Evolutionary conservation across 2,113 vertebrate species (phyloP).

Genomic region (Andinoacara biseriatus): DNA sequence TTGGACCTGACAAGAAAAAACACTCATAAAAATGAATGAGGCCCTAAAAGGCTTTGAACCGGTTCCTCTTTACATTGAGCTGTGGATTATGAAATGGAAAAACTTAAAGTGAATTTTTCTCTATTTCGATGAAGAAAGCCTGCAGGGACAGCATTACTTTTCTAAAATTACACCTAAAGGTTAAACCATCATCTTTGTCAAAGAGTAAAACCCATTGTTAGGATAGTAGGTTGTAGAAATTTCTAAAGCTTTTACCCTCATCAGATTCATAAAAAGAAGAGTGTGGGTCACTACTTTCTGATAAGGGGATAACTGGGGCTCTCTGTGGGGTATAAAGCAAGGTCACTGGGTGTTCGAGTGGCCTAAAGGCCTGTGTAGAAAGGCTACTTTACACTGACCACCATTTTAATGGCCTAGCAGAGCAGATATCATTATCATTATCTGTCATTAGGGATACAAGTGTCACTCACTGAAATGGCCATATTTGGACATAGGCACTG

Average conservation of each 20-base stretch:
- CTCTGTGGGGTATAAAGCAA: conserved; percentile 47
- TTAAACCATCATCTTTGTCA: conserved; percentile 41
- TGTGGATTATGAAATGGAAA: conserved; percentile 57
- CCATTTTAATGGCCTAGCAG: conserved; percentile 53
- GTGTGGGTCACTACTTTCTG: conserved; percentile 38
- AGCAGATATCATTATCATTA: conserved; percentile 66
- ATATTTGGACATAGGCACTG: conserved; percentile 50
- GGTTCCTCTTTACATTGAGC: conserved; percentile 53
- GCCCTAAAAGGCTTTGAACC: conserved; percentile 59
- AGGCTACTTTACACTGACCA: conserved; percentile 70
- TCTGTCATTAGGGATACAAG: conserved; percentile 64
- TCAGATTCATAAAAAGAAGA: conserved; percentile 50
- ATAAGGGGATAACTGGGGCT: conserved; percentile 71
- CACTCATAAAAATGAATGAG: conserved; percentile 77
- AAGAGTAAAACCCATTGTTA: conserved; percentile 37
- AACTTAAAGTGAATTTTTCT: conserved; percentile 27
- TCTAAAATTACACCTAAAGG: conserved; percentile 26
- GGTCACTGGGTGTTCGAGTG: conserved; percentile 63
- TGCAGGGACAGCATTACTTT: conserved; percentile 2
- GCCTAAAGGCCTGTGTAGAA: conserved; percentile 53
- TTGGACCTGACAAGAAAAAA: conserved; percentile 78
- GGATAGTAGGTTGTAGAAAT: conserved; percentile 31
- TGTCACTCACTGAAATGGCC: conserved; percentile 49
- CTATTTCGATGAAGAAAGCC: conserved; percentile 27
- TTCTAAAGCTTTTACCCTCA: conserved; percentile 63